Percentiles rank a stretch among this genome's conserved stretches.
Conservation (phyloP, 92 coral and sea anemone species). For the Anthopleura xanthogrammica region DNA sequence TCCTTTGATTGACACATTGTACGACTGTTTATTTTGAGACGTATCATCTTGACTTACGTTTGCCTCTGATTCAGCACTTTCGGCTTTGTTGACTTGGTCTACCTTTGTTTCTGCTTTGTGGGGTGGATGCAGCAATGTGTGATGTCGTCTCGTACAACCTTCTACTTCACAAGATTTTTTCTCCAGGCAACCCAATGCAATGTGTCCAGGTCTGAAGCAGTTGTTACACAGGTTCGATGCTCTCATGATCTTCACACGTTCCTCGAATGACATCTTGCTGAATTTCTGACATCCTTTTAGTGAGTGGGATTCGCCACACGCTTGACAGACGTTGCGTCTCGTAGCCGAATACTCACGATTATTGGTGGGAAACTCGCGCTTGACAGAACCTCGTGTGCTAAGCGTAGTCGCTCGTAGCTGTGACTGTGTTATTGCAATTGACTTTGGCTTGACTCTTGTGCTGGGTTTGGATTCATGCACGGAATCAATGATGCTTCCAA, state of each 20-base stretch:
- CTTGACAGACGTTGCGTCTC: background rate
- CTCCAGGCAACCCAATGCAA: constrained; percentile 34
- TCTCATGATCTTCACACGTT: constrained; percentile 19
- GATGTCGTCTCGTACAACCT: constrained; percentile 43
- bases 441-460: constrained; percentile 6
- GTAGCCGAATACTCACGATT: background rate
- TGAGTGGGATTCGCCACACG: constrained; percentile 20
- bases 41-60: background rate
- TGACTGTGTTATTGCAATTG: background rate
- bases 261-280: constrained; percentile 25
- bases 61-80: background rate
- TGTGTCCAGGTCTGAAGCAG: constrained; percentile 38
- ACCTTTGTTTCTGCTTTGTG: background rate
- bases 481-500: constrained; percentile 36
- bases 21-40: background rate
- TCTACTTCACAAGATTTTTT: constrained; percentile 27
- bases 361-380: background rate
- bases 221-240: constrained; percentile 31
- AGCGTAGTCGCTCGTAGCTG: background rate
- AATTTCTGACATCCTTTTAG: constrained; percentile 34
- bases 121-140: constrained; percentile 42
- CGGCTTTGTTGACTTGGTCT: background rate
- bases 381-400: background rate
- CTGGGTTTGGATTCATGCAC: constrained; percentile 4
- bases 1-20: background rate